Conservation (phyloP, 2,113 vertebrate species). For the Pipa parva region DNA sequence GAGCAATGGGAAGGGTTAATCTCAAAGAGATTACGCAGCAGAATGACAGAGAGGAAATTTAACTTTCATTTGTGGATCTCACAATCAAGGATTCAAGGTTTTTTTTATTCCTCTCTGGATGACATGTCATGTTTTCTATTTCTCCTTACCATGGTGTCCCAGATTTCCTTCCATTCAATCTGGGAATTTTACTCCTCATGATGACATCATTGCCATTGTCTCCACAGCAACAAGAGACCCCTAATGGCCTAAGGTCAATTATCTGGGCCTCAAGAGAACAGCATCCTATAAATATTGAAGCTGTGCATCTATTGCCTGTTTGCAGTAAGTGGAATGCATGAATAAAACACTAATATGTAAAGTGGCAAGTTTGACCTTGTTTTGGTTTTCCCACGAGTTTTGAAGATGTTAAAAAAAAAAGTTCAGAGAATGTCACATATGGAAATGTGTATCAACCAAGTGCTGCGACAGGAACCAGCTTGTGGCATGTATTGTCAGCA, state of each 20-base stretch:
- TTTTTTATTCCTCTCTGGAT: neutral
- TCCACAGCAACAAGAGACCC: constrained; percentile 24
- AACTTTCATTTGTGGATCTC: neutral
- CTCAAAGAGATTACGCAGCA: neutral
- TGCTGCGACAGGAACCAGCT: constrained; percentile 9
- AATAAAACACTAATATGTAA: constrained; percentile 15
- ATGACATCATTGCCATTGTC: constrained; percentile 24
- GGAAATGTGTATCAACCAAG: neutral
- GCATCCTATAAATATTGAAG: constrained; percentile 28
- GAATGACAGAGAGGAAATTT: neutral
- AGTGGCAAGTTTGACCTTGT: neutral
- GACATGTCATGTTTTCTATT: neutral
- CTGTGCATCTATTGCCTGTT: constrained; percentile 11
- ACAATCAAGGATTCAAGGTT: neutral
- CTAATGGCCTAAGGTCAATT: constrained; percentile 11
- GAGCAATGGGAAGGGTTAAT: too few species aligned
- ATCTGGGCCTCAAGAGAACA: constrained; percentile 10
- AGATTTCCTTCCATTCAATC: constrained; percentile 12
- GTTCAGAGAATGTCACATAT: neutral
- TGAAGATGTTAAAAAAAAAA: neutral
- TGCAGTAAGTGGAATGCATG: constrained; percentile 21
- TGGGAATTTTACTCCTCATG: constrained; percentile 8
- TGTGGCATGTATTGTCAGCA: neutral
- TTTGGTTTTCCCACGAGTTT: constrained; percentile 18
- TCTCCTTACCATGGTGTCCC: neutral